Conservation (phyloP, 2,797 vertebrate species). For the Gymnothorax javanicus region DNA sequence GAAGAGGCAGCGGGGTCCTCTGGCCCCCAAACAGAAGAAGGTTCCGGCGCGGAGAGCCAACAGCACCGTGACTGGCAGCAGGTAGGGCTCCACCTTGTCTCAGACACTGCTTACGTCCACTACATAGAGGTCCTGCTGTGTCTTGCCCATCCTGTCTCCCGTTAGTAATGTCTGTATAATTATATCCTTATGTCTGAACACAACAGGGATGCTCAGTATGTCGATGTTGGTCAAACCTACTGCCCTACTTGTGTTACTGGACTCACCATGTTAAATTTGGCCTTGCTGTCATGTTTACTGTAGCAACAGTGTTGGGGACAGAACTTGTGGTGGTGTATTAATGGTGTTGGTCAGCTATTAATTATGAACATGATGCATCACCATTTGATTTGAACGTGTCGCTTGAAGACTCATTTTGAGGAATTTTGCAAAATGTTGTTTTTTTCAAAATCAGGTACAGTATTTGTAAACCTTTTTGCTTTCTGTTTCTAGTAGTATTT, state of each 20-base stretch:
- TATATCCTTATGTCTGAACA: not conserved
- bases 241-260: not conserved
- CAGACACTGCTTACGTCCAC: not conserved
- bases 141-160: not conserved
- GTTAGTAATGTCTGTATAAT: not conserved
- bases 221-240: not conserved
- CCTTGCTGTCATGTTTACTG: not conserved
- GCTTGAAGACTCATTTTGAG: too few relatives aligned
- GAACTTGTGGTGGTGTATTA: not conserved
- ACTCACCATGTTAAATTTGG: not conserved
- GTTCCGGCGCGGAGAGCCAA: slow-evolving; percentile 87
- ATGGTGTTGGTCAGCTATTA: not conserved
- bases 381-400: too few relatives aligned
- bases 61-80: slow-evolving; percentile 81
- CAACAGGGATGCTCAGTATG: not conserved
- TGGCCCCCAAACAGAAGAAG: slow-evolving; percentile 85
- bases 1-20: slow-evolving; percentile 81
- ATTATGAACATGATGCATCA: not conserved
- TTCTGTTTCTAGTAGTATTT: too few relatives aligned
- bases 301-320: not conserved
- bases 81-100: slow-evolving; percentile 60
- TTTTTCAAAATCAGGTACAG: too few relatives aligned
- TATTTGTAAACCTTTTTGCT: too few relatives aligned
- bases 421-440: too few relatives aligned
- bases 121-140: not conserved